Evolutionary conservation across 2,888 invertebrate genomes (phyloP).

Genomic region (Volucella inanis): DNA sequence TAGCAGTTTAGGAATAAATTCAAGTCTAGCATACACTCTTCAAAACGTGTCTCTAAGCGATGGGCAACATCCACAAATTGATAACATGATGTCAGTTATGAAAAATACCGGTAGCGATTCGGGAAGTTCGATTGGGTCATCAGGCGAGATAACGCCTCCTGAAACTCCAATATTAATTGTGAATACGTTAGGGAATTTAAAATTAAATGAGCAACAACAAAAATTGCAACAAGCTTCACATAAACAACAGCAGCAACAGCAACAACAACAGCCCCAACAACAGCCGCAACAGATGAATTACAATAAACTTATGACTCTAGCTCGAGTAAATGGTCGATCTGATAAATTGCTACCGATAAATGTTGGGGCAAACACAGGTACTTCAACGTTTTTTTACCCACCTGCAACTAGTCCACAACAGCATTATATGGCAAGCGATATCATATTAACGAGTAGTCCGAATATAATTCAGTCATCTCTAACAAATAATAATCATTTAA

Average conservation of each 20-base stretch:
- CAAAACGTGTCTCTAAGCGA: slow-evolving; percentile 80
- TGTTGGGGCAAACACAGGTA: slow-evolving; percentile 76
- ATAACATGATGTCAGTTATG: slow-evolving; percentile 77
- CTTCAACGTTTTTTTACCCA: slow-evolving; percentile 66
- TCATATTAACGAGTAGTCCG: slow-evolving; percentile 73
- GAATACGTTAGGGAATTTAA: slow-evolving; percentile 64
- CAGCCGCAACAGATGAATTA: slow-evolving; percentile 79
- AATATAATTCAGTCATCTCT: slow-evolving; percentile 76
- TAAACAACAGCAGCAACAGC: slow-evolving; percentile 73
- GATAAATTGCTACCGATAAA: slow-evolving; percentile 78
- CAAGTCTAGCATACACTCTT: slow-evolving; percentile 78
- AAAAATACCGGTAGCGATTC: slow-evolving; percentile 82
- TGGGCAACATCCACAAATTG: slow-evolving; percentile 74
- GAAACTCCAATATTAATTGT: slow-evolving; percentile 81
- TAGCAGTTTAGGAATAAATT: slow-evolving; percentile 78
- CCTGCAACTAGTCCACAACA: slow-evolving; percentile 74
- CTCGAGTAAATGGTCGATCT: slow-evolving; percentile 81
- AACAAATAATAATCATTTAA: slow-evolving; percentile 76
- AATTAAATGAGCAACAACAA: slow-evolving; percentile 75
- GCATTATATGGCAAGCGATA: slow-evolving; percentile 76
- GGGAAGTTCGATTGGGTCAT: slow-evolving; percentile 83
- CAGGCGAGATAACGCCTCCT: slow-evolving; percentile 82
- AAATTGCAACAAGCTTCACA: slow-evolving; percentile 70
- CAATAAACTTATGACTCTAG: slow-evolving; percentile 80
- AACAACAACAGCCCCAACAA: slow-evolving; percentile 73